A percentile compares a stretch with the other conserved stretches of the same genome.
These are phyloP conservation scores for Ophion slaviceki DNA, from an alignment of 2,888 invertebrate genomes.

Conservation along the genomic window DNA sequence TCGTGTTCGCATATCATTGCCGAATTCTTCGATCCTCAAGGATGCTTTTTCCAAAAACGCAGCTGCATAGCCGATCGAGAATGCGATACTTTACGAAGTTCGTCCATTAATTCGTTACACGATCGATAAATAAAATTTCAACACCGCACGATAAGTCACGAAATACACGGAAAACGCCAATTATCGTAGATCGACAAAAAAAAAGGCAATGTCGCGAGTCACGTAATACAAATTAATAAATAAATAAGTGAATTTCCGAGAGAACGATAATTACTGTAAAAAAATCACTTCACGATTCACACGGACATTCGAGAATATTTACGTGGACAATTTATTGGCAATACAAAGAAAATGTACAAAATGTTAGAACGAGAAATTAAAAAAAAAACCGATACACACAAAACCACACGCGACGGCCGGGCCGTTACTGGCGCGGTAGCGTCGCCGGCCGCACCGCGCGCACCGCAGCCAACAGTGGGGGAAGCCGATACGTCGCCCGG, in stretches of 20 bases:
- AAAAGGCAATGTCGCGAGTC: background rate
- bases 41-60: background rate
- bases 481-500: slow-evolving; percentile 17
- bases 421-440: slow-evolving; percentile 33
- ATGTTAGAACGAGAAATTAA: slow-evolving; percentile 1
- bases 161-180: background rate
- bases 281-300: background rate
- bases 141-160: background rate
- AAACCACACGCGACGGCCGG: slow-evolving; percentile 40
- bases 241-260: background rate
- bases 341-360: background rate
- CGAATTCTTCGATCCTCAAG: background rate
- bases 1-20: slow-evolving; percentile 36
- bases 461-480: slow-evolving; percentile 3
- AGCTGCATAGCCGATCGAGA: background rate
- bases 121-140: background rate
- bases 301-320: background rate
- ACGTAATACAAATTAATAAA: background rate
- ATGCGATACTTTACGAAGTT: background rate
- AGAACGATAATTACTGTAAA: background rate
- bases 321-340: background rate
- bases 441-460: background rate
- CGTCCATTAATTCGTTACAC: background rate
- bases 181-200: background rate
- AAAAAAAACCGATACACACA: background rate